A percentile compares a stretch with the other conserved stretches of the same genome.
These are phyloP conservation scores for Trichogramma dendrolimi DNA, from an alignment of 2,888 invertebrate genomes.

Conservation along the genomic window DNA sequence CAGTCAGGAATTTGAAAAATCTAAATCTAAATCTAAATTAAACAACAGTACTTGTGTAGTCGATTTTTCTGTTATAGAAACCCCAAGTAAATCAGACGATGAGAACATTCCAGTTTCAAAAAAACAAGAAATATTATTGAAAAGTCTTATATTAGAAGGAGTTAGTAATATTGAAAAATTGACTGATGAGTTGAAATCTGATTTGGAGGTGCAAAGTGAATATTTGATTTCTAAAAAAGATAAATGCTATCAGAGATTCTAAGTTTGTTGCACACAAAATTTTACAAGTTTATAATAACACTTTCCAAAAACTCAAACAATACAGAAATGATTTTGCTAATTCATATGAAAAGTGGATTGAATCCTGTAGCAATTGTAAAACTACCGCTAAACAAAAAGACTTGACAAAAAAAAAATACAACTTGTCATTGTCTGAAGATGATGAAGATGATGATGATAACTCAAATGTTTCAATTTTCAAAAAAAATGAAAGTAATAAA, in stretches of 20 bases:
- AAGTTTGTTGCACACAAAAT: slow-evolving; percentile 27
- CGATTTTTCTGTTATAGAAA: not conserved
- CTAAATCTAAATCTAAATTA: slow-evolving; percentile 3
- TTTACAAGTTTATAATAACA: slow-evolving; percentile 15
- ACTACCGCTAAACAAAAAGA: no score
- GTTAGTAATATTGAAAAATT: slow-evolving; percentile 11
- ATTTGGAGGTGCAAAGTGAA: slow-evolving; percentile 7
- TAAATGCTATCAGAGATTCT: slow-evolving; percentile 18
- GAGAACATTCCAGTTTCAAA: slow-evolving; percentile 23
- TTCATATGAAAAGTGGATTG: slow-evolving; percentile 16
- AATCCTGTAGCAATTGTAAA: not conserved
- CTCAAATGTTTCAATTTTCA: no score
- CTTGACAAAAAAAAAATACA: no score
- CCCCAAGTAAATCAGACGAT: slow-evolving; percentile 22
- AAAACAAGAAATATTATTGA: slow-evolving; percentile 14
- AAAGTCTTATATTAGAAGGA: slow-evolving; percentile 18
- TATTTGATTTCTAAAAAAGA: slow-evolving; percentile 19
- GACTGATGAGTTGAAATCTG: slow-evolving; percentile 6
- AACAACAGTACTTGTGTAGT: slow-evolving; percentile 16
- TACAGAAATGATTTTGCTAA: slow-evolving; percentile 15
- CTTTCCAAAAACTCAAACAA: slow-evolving; percentile 8
- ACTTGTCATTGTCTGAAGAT: no score
- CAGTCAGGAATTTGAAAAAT: slow-evolving; percentile 35
- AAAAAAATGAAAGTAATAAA: no score
- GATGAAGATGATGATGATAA: no score